Conservation (phyloP, 2,888 invertebrate genomes). For the Drosophila putrida region DNA sequence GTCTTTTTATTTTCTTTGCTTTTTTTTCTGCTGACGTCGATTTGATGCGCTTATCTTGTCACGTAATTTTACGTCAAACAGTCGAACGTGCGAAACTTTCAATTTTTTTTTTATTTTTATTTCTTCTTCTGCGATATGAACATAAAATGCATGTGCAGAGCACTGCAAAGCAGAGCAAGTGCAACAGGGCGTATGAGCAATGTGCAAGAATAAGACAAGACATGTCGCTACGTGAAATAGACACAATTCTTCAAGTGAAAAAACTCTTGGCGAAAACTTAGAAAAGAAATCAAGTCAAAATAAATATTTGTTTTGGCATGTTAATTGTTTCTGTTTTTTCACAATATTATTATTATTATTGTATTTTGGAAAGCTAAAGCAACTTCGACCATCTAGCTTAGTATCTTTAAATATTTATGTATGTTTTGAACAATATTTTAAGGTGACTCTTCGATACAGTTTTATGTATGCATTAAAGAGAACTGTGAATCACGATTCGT, state of each 20-base stretch:
- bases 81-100: slow-evolving; percentile 62
- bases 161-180: slow-evolving; percentile 1
- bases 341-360: too few species aligned
- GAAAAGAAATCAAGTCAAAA: slow-evolving; percentile 20
- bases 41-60: slow-evolving; percentile 59
- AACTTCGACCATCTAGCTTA: too few species aligned
- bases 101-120: slow-evolving; percentile 30
- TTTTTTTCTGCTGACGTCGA: slow-evolving; percentile 23
- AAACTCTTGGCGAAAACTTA: not conserved
- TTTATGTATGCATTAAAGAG: not conserved
- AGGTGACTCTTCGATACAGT: too few species aligned
- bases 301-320: slow-evolving; percentile 29
- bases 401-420: too few species aligned
- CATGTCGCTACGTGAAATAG: slow-evolving; percentile 31
- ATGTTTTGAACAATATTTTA: too few species aligned
- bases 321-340: slow-evolving; percentile 3
- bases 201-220: slow-evolving; percentile 21
- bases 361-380: too few species aligned
- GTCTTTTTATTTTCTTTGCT: slow-evolving; percentile 18
- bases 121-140: slow-evolving; percentile 4
- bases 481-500: slow-evolving; percentile 10
- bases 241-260: slow-evolving; percentile 19
- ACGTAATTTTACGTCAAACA: slow-evolving; percentile 67
- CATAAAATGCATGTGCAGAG: slow-evolving; percentile 15
- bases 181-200: slow-evolving; percentile 43